A percentile compares a stretch with the other conserved stretches of the same genome.
These are phyloP conservation scores for Drosophila repletoides DNA, from an alignment of 1,140 invertebrate species.

Conservation along the genomic window DNA sequence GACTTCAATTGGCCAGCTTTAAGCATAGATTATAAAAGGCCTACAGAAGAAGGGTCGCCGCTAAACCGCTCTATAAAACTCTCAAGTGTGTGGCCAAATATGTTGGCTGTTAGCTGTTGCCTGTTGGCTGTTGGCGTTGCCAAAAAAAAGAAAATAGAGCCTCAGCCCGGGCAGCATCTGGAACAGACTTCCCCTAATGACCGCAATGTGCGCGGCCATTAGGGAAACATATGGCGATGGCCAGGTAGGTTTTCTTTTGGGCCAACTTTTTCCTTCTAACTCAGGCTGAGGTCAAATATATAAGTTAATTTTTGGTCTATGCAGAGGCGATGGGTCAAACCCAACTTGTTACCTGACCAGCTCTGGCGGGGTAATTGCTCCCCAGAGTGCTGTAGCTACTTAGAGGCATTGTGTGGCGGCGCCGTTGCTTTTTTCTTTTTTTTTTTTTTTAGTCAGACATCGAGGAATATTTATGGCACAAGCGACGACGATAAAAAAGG, in stretches of 20 bases:
- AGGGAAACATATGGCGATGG: conserved; percentile 76
- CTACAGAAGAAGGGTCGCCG: no score
- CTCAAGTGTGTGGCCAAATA: background rate
- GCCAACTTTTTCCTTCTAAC: conserved; percentile 65
- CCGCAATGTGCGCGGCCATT: conserved; percentile 77
- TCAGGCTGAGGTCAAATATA: conserved; percentile 52
- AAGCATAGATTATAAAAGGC: no score
- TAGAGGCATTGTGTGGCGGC: conserved; percentile 58
- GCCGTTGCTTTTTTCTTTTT: background rate
- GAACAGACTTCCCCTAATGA: conserved; percentile 58
- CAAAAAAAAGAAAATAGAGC: no score
- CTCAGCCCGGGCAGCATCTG: conserved; percentile 39
- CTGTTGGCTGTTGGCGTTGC: background rate
- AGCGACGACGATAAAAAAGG: conserved; percentile 67
- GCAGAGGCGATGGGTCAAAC: conserved; percentile 39
- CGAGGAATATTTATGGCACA: conserved; percentile 69
- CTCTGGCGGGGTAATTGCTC: conserved; percentile 63
- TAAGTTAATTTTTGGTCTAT: conserved; percentile 74
- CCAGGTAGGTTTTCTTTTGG: conserved; percentile 33
- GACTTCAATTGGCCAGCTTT: no score
- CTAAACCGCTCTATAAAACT: background rate
- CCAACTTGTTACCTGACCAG: conserved; percentile 66
- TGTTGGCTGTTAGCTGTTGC: background rate
- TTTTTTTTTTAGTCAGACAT: conserved; percentile 27
- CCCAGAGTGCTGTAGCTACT: conserved; percentile 73